Conservation (phyloP, 2,888 invertebrate genomes). For the Scaeva pyrastri region DNA sequence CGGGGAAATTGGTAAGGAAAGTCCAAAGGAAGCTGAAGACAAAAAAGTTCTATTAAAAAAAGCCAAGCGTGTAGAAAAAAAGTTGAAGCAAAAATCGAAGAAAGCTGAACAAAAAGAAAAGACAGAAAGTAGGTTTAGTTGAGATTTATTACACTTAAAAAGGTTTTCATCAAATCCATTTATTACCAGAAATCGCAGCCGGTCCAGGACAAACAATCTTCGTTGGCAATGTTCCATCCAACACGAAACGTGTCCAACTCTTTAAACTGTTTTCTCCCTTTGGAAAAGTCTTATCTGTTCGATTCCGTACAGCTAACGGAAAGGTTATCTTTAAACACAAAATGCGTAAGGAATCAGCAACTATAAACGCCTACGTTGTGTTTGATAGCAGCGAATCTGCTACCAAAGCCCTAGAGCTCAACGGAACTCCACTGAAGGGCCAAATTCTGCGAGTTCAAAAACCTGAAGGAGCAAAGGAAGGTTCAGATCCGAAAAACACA, state of each 20-base stretch:
- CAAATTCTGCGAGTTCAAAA: slow-evolving; percentile 81
- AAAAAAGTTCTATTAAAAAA: neutral
- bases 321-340: slow-evolving; percentile 79
- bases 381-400: slow-evolving; percentile 78
- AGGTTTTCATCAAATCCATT: neutral
- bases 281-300: slow-evolving; percentile 79
- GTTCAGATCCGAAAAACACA: slow-evolving; percentile 79
- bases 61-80: neutral
- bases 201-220: slow-evolving; percentile 79
- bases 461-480: slow-evolving; percentile 60
- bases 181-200: neutral
- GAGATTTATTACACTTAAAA: neutral
- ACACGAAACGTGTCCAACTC: slow-evolving; percentile 82
- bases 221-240: slow-evolving; percentile 82
- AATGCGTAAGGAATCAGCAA: slow-evolving; percentile 79
- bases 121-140: neutral
- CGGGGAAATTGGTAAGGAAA: neutral
- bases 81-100: neutral
- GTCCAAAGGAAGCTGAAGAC: slow-evolving; percentile 8
- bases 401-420: slow-evolving; percentile 79
- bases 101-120: neutral
- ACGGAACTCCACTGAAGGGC: slow-evolving; percentile 79
- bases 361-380: slow-evolving; percentile 82
- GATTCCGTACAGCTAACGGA: slow-evolving; percentile 75
- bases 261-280: slow-evolving; percentile 78